Conservation (phyloP, 2,888 invertebrate species). For the Macroteleia sp. region DNA sequence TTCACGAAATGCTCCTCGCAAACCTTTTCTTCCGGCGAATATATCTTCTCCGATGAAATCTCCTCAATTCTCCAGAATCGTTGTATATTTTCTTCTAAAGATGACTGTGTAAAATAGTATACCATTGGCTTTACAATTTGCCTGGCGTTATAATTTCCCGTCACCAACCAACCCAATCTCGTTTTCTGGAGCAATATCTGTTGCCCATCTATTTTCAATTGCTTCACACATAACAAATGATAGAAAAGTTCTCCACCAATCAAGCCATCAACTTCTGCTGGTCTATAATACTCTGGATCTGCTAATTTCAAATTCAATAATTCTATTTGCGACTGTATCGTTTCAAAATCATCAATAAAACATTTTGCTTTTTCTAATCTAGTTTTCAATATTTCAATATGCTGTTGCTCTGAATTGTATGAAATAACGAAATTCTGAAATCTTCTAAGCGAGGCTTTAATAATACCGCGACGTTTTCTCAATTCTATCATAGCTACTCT, state of each 20-base stretch:
- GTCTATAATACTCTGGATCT: constrained; percentile 36
- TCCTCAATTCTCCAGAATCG: constrained; percentile 9
- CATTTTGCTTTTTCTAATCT: not conserved
- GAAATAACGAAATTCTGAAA: not conserved
- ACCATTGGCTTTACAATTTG: not conserved
- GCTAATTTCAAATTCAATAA: constrained; percentile 30
- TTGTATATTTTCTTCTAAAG: not conserved
- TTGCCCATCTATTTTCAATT: constrained; percentile 12
- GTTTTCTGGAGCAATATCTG: constrained; percentile 47
- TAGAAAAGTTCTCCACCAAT: constrained; percentile 50
- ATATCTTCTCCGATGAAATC: not conserved
- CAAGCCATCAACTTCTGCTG: constrained; percentile 42
- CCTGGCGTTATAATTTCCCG: constrained; percentile 6
- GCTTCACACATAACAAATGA: constrained; percentile 30
- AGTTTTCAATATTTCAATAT: not conserved
- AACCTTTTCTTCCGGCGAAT: not conserved
- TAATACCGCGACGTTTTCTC: not conserved
- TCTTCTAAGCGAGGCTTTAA: constrained; percentile 4
- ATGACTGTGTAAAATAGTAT: not conserved
- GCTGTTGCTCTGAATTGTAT: not conserved
- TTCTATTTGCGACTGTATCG: constrained; percentile 10
- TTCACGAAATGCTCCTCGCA: constrained; percentile 2
- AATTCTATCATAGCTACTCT: not conserved
- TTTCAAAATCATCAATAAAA: not conserved
- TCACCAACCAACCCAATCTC: constrained; percentile 53